Base-by-base conservation (phyloP, 2,113 vertebrate genomes). In the Tachysurus fulvidraco region DNA sequence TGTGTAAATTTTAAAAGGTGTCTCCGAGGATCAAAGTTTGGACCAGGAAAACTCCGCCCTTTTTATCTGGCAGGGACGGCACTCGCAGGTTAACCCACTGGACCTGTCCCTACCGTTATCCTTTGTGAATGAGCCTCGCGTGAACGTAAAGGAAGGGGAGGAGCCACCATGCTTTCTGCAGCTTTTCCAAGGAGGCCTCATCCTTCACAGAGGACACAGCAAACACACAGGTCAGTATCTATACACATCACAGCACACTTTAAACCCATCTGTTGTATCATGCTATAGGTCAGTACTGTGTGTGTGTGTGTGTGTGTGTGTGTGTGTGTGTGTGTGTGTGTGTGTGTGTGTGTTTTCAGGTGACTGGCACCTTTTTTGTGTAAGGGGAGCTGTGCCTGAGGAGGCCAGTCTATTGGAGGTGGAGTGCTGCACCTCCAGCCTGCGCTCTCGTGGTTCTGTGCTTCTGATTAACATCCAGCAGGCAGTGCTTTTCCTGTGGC, bases 121-220 rank as follows among this genome's bases (percentile, higher is more conserved):
- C 76, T 88, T 89, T 86, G 86, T 89, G 0, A 91, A 92, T 57
- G 92, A 92, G 36, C 89, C 94, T 16, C 93, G 92, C 90, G 93
- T 96, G 89, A 89, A 93, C 46, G 91, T 95, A 10, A 85, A 83
- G 84, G 94, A 96, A 92, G 95, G 95, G 19, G 85, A 93, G 77
- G 95, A 96, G 46, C 94, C 95, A 0, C 92, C 95, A 0, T 95
- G 93, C 85, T 96, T 96, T 90, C 93, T 96, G 86, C 95, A 95
- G 91, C 93, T 96, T 28, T 96, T 96, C 91, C 92, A 93, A 81
- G 95, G 95, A 84, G 93, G 93, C 16, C 90, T 96, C 91, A 90
- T 95, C 59, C 86, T 95, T 84, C 93, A 96, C 89, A 92, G 67
- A 85, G 93, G 92, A 52, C 88, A 89, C 41, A 46, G 88, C 17